Evolutionary conservation across 2,888 invertebrate genomes (phyloP).

Genomic region (Dryobotodes eremita): DNA sequence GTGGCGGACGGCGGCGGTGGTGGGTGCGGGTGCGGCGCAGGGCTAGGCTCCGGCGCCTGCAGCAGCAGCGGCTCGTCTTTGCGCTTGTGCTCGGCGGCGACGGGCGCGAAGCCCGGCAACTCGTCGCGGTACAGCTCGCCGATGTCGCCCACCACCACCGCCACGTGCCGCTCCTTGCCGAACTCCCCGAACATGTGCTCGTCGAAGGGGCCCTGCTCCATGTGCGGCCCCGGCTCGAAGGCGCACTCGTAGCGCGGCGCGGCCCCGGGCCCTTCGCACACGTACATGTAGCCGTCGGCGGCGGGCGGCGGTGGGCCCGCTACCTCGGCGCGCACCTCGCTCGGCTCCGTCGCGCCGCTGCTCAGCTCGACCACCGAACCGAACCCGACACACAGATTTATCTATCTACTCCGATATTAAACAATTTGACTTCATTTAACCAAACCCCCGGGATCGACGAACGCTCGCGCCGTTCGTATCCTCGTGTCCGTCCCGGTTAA

Average conservation of each 20-base stretch:
- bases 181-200: conserved; percentile 96
- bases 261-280: conserved; percentile 82
- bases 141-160: conserved; percentile 87
- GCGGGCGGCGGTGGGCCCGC: conserved; percentile 88
- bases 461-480: conserved; percentile 88
- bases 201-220: conserved; percentile 94
- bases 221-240: conserved; percentile 82
- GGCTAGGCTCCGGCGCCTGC: conserved; percentile 82
- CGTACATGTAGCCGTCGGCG: conserved; percentile 88
- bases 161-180: conserved; percentile 89
- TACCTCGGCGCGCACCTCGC: conserved; percentile 87
- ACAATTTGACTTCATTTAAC: conserved; percentile 89
- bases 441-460: conserved; percentile 86
- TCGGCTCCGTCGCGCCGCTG: conserved; percentile 84
- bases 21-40: conserved; percentile 72
- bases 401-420: conserved; percentile 85
- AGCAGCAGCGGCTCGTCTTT: conserved; percentile 87
- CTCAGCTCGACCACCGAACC: conserved; percentile 70
- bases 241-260: conserved; percentile 86
- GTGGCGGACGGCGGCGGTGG: conserved; percentile 83
- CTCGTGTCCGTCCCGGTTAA: conserved; percentile 89
- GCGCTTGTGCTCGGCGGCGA: conserved; percentile 76
- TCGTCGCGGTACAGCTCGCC: conserved; percentile 90
- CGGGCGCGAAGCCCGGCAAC: conserved; percentile 80
- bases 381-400: conserved; percentile 77